Base-by-base conservation (phyloP, 1,140 invertebrate genomes). In the Condylostylus longicornis region DNA sequence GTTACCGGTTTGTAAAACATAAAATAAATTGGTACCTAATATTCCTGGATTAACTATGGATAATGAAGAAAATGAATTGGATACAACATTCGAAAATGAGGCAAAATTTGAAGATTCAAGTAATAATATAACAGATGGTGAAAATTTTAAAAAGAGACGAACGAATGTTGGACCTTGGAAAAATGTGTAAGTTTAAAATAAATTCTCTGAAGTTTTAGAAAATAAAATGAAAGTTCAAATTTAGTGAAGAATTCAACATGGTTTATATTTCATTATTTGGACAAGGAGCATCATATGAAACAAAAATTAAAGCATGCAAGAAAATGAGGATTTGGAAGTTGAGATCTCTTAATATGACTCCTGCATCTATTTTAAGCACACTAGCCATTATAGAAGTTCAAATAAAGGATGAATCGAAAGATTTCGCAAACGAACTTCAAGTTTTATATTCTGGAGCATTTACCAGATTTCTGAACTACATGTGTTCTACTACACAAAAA, bases 401-500 rank as follows among this genome's bases (percentile, higher is more conserved):
- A 30, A 18, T 57, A 18, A 42, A 37, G 34, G 45, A 47, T 39
- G 5, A n/a, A 4, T 4, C 7, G 9, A 19, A 35, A 8, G 13
- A n/a, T 13, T n/a, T 9, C 12, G 7, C 13, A n/a, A 37, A 29
- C 10, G 23, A 45, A 29, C 33, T 54, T n/a, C 44, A 51, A 23
- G 43, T 35, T 1, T 40, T 43, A 7, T 60, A 60, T 42, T 48
- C 54, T 2, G 52, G 41, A 12, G 48, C 53, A 12, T 51, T 61
- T 15, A 58, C 48, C 0, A 42, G 57, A 5, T 60, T 60, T 34
- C 51, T 54, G 25, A 60, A 60, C 35, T 59, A 54, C 17, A 60
- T 60, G 57, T 60, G 50, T 0, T 58, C 57, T 8, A 61, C 54
- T 2, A 30, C 6, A n/a, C 12, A 25, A 20, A 41, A 32, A 2